Evolutionary conservation across 2,888 invertebrate species (phyloP).

Genomic region (Plebejus anna): DNA sequence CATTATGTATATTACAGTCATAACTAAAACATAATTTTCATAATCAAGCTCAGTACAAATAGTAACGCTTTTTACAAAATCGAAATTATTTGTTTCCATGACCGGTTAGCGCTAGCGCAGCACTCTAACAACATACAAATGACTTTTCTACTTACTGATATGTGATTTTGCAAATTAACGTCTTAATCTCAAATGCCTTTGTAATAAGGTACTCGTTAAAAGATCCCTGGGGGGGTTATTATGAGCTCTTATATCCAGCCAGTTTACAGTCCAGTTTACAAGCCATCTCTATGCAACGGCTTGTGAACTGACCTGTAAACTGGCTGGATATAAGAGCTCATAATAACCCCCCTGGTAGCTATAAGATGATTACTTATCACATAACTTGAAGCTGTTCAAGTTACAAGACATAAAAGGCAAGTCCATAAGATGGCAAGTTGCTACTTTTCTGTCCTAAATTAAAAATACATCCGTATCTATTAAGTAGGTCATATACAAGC

Average conservation of each 20-base stretch:
- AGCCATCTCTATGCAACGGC: no score
- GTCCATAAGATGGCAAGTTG: conserved; percentile 67
- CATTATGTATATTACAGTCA: conserved; percentile 34
- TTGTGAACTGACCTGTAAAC: no score
- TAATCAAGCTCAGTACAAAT: conserved; percentile 37
- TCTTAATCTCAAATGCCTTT: neutral
- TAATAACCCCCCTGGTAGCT: neutral
- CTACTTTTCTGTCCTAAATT: conserved; percentile 53
- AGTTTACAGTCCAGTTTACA: no score
- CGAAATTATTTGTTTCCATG: conserved; percentile 8
- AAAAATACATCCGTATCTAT: conserved; percentile 46
- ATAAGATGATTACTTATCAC: conserved; percentile 5
- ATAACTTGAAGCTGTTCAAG: conserved; percentile 48
- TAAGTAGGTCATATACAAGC: conserved; percentile 58
- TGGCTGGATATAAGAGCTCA: no score
- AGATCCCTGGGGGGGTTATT: neutral
- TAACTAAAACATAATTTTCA: conserved; percentile 37
- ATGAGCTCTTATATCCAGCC: no score
- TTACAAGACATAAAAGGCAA: conserved; percentile 54
- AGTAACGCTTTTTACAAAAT: conserved; percentile 27
- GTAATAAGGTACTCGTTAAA: conserved; percentile 2
- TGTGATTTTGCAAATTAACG: conserved; percentile 27
- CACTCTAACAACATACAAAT: neutral
- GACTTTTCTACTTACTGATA: conserved; percentile 18
- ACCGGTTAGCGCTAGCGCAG: neutral